Evolutionary conservation across 2,797 vertebrate genomes (phyloP), one percentile per base, ranked within the genome.

Genomic region (Falco novaeseelandiae): DNA sequence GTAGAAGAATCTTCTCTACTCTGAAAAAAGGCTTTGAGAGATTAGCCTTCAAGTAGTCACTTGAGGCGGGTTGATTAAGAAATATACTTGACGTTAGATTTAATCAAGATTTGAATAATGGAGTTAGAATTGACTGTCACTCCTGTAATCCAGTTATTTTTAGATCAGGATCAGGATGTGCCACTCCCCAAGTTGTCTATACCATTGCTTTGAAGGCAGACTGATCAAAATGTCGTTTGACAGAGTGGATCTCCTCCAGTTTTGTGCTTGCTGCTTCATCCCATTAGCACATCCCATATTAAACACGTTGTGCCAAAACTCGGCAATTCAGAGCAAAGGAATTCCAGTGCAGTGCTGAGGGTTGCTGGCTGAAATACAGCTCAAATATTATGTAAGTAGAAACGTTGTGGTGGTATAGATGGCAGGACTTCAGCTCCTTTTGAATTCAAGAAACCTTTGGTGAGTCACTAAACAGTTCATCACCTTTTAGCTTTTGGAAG

Each of bases 51-150:
- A 34, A 79, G 91, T 70, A 94, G 85, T 88, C 65, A 77, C 88
- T 95, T 54, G 92, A 74, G 81, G 91, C 14, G 4, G 42, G 58
- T 87, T 90, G 88, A 92, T 96, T 94, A 82, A 93, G 90, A 89
- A 95, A 94, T 77, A 72, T 7, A 51, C 51, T 76, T 22, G 13
- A 79, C 0, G 0, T 91, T 87, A 90, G 82, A 85, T 94, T 95
- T 96, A 94, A 96, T 95, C 82, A 94, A 86, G 76, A 44, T 92
- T 76, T 92, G 80, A 88, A 67, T 90, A 83, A 78, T 89, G 55
- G 76, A 81, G 79, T 82, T 93, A 70, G 73, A 71, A 88, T 73
- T 93, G 90, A 58, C 84, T 91, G 82, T 83, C 17, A 1, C 48
- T 92, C 14, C 54, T 73, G 62, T 44, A 78, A 86, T 83, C 58